phyloP scores from a whole-genome alignment of 1,140 invertebrate species.

The Drosophila seguyi region DNA sequence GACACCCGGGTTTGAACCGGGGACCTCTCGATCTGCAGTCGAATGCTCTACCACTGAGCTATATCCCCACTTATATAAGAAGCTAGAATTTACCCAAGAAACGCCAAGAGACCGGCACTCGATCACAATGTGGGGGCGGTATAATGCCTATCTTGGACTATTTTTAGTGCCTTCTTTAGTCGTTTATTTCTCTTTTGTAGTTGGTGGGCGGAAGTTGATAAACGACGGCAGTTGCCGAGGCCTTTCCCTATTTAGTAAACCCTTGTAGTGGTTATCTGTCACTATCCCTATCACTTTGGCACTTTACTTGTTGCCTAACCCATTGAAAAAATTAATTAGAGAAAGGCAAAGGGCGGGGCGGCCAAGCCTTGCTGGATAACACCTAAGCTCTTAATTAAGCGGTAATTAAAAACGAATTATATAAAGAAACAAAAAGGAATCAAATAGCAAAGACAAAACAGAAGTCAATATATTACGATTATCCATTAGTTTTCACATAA shows the following conservation, averaged over 20 bases:
- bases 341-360: constrained; percentile 26
- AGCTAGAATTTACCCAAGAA: constrained; percentile 35
- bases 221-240: constrained; percentile 14
- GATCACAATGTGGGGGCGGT: constrained; percentile 25
- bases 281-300: constrained; percentile 38
- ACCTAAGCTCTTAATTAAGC: constrained; percentile 16
- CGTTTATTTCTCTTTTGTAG: neutral
- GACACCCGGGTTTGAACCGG: constrained; percentile 97
- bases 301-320: constrained; percentile 32
- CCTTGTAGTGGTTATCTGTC: constrained; percentile 44
- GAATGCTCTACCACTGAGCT: constrained; percentile 94
- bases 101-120: neutral
- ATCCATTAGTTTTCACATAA: constrained; percentile 8
- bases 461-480: constrained; percentile 19
- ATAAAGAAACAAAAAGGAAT: constrained; percentile 5
- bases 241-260: constrained; percentile 12
- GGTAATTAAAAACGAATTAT: constrained; percentile 15
- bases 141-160: constrained; percentile 14
- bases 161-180: constrained; percentile 17
- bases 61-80: constrained; percentile 68
- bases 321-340: constrained; percentile 5
- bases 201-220: constrained; percentile 56
- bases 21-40: constrained; percentile 97
- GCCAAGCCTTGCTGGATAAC: constrained; percentile 11
- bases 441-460: constrained; percentile 7